Percentiles rank a stretch among this genome's conserved stretches.
Conservation (phyloP, 2,113 vertebrate genomes). For the Collichthys lucidus region DNA sequence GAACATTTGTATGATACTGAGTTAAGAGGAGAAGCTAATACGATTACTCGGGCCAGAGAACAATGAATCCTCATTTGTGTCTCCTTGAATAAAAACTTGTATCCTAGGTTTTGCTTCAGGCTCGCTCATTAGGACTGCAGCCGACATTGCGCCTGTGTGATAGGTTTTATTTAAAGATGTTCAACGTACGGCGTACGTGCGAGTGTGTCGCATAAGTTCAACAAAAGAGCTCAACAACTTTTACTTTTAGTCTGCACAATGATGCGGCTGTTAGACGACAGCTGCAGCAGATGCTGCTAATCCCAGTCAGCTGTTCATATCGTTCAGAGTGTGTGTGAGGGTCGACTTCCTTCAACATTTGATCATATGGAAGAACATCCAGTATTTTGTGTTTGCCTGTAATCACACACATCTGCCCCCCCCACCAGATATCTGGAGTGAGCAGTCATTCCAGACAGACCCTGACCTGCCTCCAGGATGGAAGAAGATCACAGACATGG, state of each 20-base stretch:
- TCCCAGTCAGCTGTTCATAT: constrained; percentile 50
- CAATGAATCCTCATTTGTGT: constrained; percentile 26
- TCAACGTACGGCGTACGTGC: background rate
- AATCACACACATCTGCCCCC: background rate
- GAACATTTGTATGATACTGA: constrained; percentile 11
- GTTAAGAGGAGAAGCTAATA: constrained; percentile 6
- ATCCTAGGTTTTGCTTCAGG: background rate
- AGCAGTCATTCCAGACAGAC: constrained; percentile 95
- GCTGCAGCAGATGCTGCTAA: constrained; percentile 55
- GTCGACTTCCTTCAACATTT: constrained; percentile 1
- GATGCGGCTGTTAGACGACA: constrained; percentile 34
- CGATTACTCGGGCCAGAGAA: background rate
- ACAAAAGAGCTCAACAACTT: background rate
- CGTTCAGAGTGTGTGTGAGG: background rate
- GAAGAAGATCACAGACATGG: constrained; percentile 96
- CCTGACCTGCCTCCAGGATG: constrained; percentile 96
- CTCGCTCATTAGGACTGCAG: background rate
- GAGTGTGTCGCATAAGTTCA: constrained; percentile 4
- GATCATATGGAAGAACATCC: background rate
- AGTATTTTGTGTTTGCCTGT: background rate
- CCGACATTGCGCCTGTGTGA: background rate
- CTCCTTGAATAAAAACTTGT: background rate
- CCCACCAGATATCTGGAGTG: constrained; percentile 93
- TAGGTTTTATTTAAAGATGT: constrained; percentile 9
- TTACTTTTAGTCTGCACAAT: constrained; percentile 16